Evolutionary conservation across 2,113 vertebrate genomes (phyloP), one percentile per base, ranked within the genome.

Genomic region (Engraulis encrasicolus): DNA sequence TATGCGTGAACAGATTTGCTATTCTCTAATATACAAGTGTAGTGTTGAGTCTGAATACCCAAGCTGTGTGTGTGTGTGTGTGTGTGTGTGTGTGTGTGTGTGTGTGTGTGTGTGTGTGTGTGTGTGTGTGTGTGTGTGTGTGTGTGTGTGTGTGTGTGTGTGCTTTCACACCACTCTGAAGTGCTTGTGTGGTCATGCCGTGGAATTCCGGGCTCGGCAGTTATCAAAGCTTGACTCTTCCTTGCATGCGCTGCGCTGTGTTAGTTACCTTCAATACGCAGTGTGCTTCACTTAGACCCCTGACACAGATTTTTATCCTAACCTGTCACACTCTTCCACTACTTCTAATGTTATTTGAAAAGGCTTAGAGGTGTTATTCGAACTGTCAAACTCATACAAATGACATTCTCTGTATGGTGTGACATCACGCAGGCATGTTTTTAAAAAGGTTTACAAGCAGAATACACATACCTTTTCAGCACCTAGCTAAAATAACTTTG

Each of bases 171-270:
- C 78, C 4, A 18, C 81, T 86, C 74, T 79, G 45, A 78, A 84
- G 85, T 85, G 79, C 87, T 61, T 90, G 88, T 89, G 80, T 23
- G 54, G 78, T 89, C 87, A 85, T 85, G 87, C 61, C 61, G 9
- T 81, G 87, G 88, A 87, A 87, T 89, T 82, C 50, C 34, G 50
- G 82, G 37, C 20, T 71, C 54, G 80, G 58, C 54, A 58, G 83
- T 23, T 58, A 45, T 80, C 66, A 81, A 78, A 31, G 38, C 48
- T 82, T 54, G 79, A 19, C 79, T 81, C 27, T 18, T 81, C 83
- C 45, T 37, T 81, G 0, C 19, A 48, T 54, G 17, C 0, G 7
- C 58, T 66, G 0, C 15, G 23, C 31, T 87, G n/a, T n/a, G n/a
- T n/a, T n/a, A n/a, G 52, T 85, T 71, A 83, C 31, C 80, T 78